Percentiles rank a stretch among this genome's conserved stretches.
These are phyloP conservation scores for Amblyopsis hoosieri DNA, from an alignment of 2,797 vertebrate genomes.

Conservation along the genomic window DNA sequence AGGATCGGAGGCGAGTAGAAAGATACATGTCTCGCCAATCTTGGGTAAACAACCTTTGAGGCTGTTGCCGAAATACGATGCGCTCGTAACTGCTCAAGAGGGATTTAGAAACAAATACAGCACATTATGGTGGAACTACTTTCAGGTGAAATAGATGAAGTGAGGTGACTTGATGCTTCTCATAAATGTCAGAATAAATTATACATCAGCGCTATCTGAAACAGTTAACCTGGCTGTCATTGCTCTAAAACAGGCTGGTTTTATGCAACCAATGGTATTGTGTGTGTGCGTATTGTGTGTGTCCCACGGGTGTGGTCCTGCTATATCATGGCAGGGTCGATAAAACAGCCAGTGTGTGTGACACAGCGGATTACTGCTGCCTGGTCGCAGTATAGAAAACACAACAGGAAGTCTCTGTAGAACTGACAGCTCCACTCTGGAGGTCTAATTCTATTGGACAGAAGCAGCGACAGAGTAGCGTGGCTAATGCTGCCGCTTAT, in stretches of 20 bases:
- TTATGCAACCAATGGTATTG: constrained; percentile 8
- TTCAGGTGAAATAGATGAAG: not conserved
- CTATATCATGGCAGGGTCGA: constrained; percentile 71
- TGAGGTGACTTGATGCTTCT: too few species aligned
- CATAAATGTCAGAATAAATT: too few species aligned
- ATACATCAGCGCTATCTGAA: not conserved
- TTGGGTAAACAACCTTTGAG: not conserved
- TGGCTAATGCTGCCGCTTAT: constrained; percentile 7
- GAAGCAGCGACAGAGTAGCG: constrained; percentile 32
- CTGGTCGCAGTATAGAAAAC: constrained; percentile 52
- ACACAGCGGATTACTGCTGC: constrained; percentile 72
- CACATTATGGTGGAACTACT: too few species aligned
- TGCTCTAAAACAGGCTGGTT: constrained; percentile 11
- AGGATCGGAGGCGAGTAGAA: not conserved
- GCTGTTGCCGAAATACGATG: not conserved
- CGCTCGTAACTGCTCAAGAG: too few species aligned
- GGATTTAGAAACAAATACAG: too few species aligned
- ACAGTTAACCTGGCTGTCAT: constrained; percentile 20
- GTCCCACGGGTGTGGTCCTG: constrained; percentile 44
- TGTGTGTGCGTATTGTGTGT: constrained; percentile 10
- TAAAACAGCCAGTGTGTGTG: constrained; percentile 66
- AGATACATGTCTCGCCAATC: not conserved
- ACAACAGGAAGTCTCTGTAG: constrained; percentile 38
- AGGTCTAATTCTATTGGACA: constrained; percentile 47
- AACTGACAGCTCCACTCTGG: constrained; percentile 25